Base-by-base conservation (phyloP, 2,888 invertebrate genomes). In the Acanthosoma haemorrhoidale region DNA sequence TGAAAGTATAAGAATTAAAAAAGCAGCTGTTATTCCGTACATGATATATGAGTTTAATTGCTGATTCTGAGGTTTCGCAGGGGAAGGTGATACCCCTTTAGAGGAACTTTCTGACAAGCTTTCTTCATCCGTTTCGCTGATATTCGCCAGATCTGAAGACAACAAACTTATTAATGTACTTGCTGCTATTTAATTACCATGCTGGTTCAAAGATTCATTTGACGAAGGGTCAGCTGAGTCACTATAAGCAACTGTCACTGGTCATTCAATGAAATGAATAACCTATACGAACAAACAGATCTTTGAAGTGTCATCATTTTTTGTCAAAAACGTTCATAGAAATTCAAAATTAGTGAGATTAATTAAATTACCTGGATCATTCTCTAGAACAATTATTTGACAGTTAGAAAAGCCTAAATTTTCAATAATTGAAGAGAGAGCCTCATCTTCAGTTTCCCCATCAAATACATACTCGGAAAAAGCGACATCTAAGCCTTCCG, bases 381-480 rank as follows among this genome's bases (percentile, higher is more conserved):
- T 41, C 31, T 25, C 36, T 6, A 41, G 64, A n/a, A 21, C 25
- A n/a, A 64, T 25, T 64, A 29, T 39, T 15, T 67, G 32, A 16
- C 67, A 29, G 4, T 57, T 6, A 2, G 16, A 2, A 18, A 67
- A 25, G 15, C 67, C 67, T 34, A 67, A 57, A 25, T 67, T 67
- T 21, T 67, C 67, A 16, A 9, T 25, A 31, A 67, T 15, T 1
- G 11, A 4, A 2, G 18, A 18, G 3, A 67, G 16, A 13, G 67
- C 67, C 29, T 67, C 67, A 15, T 21, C 25, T 51, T 67, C 67
- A 57, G 31, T 41, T 57, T 67, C 67, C 13, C 67, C 67, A 51
- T 67, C 51, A 67, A 67, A 67, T 16, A 67, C 13, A 67, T 67
- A 67, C 21, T 67, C 67, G 21, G 43, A 67, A 67, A 51, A 67